A percentile compares a stretch with the other conserved stretches of the same genome.
Conservation (phyloP, 2,888 invertebrate species). For the Polyploca ridens region DNA sequence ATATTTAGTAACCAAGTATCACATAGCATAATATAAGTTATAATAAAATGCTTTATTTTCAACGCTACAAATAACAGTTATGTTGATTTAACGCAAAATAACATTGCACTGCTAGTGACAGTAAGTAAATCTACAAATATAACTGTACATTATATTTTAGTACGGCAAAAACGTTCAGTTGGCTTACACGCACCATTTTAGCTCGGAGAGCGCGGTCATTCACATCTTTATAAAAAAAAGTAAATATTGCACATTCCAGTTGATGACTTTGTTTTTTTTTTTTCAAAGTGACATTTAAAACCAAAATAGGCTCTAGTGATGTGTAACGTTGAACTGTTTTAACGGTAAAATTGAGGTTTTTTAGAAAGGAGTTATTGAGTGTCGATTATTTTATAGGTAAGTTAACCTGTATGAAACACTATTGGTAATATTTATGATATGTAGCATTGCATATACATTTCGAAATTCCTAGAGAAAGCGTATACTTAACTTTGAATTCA, state of each 20-base stretch:
- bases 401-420: not conserved
- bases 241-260: conserved; percentile 7
- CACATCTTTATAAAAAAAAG: not conserved
- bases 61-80: conserved; percentile 1
- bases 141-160: conserved; percentile 17
- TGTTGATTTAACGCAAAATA: not conserved
- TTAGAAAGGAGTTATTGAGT: not conserved
- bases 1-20: not conserved
- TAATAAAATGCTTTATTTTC: not conserved
- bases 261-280: not conserved
- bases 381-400: not conserved
- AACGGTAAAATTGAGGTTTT: not conserved
- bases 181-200: not conserved
- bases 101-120: conserved; percentile 21
- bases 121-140: conserved; percentile 16
- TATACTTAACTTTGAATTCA: no score
- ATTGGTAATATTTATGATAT: not conserved
- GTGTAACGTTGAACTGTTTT: not conserved
- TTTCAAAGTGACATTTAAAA: conserved; percentile 4
- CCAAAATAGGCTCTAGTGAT: conserved; percentile 1
- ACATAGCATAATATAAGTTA: not conserved
- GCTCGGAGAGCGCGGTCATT: not conserved
- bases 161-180: conserved; percentile 11
- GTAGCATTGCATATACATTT: not conserved
- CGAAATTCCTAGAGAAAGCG: not conserved